Base-by-base conservation (phyloP, 2,113 vertebrate genomes). In the Chitala chitala region DNA sequence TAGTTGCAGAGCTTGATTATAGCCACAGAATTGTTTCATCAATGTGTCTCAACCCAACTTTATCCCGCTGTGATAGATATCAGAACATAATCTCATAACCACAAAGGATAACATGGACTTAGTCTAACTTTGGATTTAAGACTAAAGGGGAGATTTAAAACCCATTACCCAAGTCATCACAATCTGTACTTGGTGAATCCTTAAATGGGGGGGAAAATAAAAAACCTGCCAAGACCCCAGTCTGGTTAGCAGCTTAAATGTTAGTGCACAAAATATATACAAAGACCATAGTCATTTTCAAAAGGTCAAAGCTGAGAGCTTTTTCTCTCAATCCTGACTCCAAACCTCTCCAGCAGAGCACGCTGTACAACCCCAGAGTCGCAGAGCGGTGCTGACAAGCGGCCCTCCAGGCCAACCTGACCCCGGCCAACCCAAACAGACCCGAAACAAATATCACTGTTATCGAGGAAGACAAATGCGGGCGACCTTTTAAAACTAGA, bases 341-440 rank as follows among this genome's bases (percentile, higher is more conserved):
- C n/a, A 69, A 79, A 75, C 51, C 56, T 15, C 33, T 64, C 29
- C 56, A n/a, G n/a, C 24, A 12, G n/a, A n/a, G 20, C 15, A 22
- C n/a, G 75, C 56, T 70, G 75, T 20, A n/a, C 73, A 50, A 74
- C 64, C 51, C 66, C 65, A 50, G 61, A 77, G 73, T 66, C 71
- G 69, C 48, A 51, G 72, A 73, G 55, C 56, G 69, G 66, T 78
- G 55, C 76, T 71, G 44, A 70, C 72, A 42, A 58, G 55, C 56
- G 71, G 55, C 55, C 22, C 53, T 61, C 44, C 72, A 75, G 64
- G 68, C 64, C 2, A 53, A 59, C 78, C 72, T 77, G 38, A 72
- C 61, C 70, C 65, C 76, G n/a, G 83, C 84, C 83, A 85, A 83
- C 2, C 44, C 40, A 83, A 84, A 85, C 76, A 83, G 75, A 78